Evolutionary conservation across 2,797 vertebrate genomes (phyloP).

Genomic region (Cryptoprocta ferox): DNA sequence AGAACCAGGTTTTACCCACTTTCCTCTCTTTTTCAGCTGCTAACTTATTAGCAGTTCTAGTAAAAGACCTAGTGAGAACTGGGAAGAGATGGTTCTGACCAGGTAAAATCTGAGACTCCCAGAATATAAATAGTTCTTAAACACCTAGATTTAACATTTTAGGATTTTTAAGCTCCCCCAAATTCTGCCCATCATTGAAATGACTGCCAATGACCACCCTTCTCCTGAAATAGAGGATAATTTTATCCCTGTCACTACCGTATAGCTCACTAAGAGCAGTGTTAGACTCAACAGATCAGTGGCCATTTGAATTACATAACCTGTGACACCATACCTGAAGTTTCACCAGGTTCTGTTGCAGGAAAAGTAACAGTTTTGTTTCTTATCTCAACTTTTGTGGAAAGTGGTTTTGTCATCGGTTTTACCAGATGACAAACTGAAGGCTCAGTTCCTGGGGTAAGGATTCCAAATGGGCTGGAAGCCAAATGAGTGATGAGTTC

Average conservation of each 20-base stretch:
- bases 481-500: slow-evolving; percentile 80
- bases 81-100: background rate
- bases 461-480: slow-evolving; percentile 78
- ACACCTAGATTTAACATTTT: background rate
- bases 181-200: background rate
- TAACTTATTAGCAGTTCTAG: background rate
- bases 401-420: slow-evolving; percentile 74
- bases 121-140: background rate
- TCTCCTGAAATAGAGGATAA: background rate
- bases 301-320: background rate
- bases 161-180: background rate
- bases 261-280: background rate
- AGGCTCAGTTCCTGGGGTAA: slow-evolving; percentile 86
- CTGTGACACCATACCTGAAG: slow-evolving; percentile 90
- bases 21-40: background rate
- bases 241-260: background rate
- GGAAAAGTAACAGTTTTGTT: slow-evolving; percentile 92
- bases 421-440: slow-evolving; percentile 85
- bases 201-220: background rate
- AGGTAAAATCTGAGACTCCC: background rate
- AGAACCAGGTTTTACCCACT: background rate
- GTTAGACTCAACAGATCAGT: background rate
- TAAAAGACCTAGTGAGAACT: background rate
- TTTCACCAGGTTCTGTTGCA: slow-evolving; percentile 88
- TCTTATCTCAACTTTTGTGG: slow-evolving; percentile 89